These are phyloP conservation scores for Catonia carolina DNA, from an alignment of 2,888 invertebrate genomes.

Conservation along the genomic window DNA sequence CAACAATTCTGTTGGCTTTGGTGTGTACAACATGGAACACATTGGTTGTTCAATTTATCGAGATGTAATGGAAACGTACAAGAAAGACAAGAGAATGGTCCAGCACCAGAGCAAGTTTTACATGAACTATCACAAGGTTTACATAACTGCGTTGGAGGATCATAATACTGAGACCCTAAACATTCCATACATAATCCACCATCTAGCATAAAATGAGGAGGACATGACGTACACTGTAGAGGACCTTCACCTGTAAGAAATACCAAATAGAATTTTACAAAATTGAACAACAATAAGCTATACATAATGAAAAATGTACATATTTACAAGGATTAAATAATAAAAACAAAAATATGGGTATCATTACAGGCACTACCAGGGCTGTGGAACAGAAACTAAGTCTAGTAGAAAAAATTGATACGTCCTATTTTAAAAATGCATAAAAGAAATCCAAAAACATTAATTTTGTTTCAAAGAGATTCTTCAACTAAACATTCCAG, in stretches of 20 bases:
- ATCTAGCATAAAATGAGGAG: slow-evolving; percentile 63
- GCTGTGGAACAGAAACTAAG: too few relatives aligned
- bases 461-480: too few relatives aligned
- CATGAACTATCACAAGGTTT: slow-evolving; percentile 59
- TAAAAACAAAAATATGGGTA: too few relatives aligned
- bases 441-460: too few relatives aligned
- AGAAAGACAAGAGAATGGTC: slow-evolving; percentile 59
- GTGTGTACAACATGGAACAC: slow-evolving; percentile 64
- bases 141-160: slow-evolving; percentile 59
- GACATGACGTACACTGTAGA: slow-evolving; percentile 65
- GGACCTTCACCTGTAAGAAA: slow-evolving; percentile 57
- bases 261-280: slow-evolving; percentile 21
- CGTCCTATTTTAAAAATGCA: too few relatives aligned
- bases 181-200: slow-evolving; percentile 71
- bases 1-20: slow-evolving; percentile 54
- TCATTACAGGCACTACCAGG: too few relatives aligned
- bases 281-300: too few relatives aligned
- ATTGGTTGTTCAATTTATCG: slow-evolving; percentile 66
- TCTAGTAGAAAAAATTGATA: too few relatives aligned
- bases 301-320: neutral
- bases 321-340: neutral
- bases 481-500: too few relatives aligned
- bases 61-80: slow-evolving; percentile 59
- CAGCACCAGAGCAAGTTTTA: slow-evolving; percentile 61
- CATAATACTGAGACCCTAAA: slow-evolving; percentile 65